These are phyloP conservation scores for Gallinago paraguaiae DNA, from an alignment of 2,113 vertebrate species.

Conservation along the genomic window DNA sequence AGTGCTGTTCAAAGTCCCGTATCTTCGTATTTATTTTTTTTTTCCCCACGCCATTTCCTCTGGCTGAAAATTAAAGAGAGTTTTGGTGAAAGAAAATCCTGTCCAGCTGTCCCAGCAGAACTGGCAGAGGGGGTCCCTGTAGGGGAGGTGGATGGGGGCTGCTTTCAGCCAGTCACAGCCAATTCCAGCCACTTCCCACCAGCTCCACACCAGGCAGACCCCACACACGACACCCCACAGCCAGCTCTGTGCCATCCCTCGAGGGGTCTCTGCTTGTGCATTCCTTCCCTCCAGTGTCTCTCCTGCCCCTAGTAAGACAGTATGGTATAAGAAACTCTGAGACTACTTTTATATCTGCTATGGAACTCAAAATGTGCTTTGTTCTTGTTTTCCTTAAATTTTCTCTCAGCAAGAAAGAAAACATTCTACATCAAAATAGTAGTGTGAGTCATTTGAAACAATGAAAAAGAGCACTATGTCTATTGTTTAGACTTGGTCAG, in stretches of 20 bases:
- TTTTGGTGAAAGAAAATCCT: background rate
- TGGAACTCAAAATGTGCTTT: background rate
- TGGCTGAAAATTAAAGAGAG: background rate
- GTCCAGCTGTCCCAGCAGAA: background rate
- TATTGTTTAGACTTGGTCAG: background rate
- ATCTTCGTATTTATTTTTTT: background rate
- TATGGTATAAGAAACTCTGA: background rate
- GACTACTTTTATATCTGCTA: background rate
- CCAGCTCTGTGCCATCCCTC: no score
- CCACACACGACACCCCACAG: accelerated
- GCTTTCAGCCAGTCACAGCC: background rate
- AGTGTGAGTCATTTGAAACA: background rate
- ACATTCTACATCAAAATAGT: background rate
- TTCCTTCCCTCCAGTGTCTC: background rate
- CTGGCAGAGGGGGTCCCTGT: background rate
- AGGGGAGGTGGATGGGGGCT: background rate
- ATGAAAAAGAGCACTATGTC: background rate
- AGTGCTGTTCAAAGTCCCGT: background rate
- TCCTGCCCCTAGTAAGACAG: background rate
- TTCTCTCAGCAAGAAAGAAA: background rate
- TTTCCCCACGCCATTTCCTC: background rate
- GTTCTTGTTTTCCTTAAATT: background rate
- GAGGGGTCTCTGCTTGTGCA: accelerated
- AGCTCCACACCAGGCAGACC: background rate
- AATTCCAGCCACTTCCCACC: background rate